Evolutionary conservation across 2,797 vertebrate species (phyloP).

Genomic region (Erpetoichthys calabaricus): DNA sequence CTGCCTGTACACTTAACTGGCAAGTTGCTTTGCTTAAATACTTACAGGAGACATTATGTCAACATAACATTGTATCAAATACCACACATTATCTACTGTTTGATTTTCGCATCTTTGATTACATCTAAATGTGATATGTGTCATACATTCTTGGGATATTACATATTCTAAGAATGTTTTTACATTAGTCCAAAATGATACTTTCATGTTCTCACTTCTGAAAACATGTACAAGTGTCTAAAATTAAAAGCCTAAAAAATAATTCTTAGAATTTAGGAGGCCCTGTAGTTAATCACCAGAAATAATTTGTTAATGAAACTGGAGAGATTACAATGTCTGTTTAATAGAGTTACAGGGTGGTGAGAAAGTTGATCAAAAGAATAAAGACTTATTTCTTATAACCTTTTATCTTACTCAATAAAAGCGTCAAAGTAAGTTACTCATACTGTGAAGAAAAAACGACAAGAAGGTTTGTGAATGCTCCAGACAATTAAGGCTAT

Average conservation of each 20-base stretch:
- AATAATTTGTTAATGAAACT: conserved; percentile 1
- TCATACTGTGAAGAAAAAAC: background rate
- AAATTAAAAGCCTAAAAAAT: no score
- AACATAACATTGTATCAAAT: conserved; percentile 7
- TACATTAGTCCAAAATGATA: no score
- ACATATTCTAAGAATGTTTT: conserved; percentile 2
- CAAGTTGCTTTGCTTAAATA: conserved; percentile 5
- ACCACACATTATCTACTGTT: conserved; percentile 3
- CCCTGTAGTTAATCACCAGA: conserved; percentile 7
- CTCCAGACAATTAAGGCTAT: background rate
- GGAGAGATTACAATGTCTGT: background rate
- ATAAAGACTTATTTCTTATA: background rate
- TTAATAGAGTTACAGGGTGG: background rate
- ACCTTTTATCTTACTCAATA: background rate
- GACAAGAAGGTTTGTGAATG: no score
- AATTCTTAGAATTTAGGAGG: no score
- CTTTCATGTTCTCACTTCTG: no score
- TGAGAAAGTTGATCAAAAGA: conserved; percentile 5
- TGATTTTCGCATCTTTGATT: conserved; percentile 11
- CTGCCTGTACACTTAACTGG: no score
- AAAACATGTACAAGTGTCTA: no score
- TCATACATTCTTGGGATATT: background rate
- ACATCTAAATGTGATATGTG: conserved; percentile 8
- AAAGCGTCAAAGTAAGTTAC: conserved; percentile 1
- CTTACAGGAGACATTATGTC: conserved; percentile 8